phyloP scores from a whole-genome alignment of 1,140 invertebrate species.

The Pteromalus puparum region DNA sequence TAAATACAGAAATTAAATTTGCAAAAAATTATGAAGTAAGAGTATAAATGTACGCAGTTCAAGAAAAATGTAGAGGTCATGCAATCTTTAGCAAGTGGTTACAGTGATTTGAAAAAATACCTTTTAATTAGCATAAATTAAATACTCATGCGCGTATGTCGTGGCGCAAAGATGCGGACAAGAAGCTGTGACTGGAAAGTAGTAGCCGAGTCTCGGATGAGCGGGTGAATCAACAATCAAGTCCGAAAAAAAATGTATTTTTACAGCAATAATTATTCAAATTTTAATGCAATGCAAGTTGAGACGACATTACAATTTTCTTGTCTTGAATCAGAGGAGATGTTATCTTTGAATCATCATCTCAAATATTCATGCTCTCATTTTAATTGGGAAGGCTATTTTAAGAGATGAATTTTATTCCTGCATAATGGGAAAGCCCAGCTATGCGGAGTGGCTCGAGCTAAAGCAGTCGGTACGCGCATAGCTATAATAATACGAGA shows the following conservation, averaged over 20 bases:
- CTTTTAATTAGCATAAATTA: slow-evolving; percentile 67
- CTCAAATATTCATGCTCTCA: not conserved
- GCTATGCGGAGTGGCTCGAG: not conserved
- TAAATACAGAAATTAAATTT: too few relatives aligned
- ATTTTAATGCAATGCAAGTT: too few relatives aligned
- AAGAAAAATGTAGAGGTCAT: not conserved
- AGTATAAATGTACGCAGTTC: too few relatives aligned
- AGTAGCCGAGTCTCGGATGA: too few relatives aligned
- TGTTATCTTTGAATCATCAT: not conserved
- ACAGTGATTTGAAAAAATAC: slow-evolving; percentile 63
- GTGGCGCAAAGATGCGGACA: slow-evolving; percentile 52
- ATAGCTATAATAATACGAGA: not conserved
- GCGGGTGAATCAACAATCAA: too few relatives aligned
- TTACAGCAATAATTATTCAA: not conserved
- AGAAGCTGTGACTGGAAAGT: slow-evolving; percentile 54
- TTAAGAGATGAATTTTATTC: not conserved
- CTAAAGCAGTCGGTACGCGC: not conserved
- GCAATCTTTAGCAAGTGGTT: slow-evolving; percentile 52
- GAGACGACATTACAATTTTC: too few relatives aligned
- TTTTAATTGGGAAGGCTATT: not conserved
- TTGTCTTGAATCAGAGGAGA: not conserved
- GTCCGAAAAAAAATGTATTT: not conserved
- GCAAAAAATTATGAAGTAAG: too few relatives aligned
- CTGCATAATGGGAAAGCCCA: not conserved
- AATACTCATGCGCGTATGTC: slow-evolving; percentile 39